phyloP scores from a whole-genome alignment of 2,113 vertebrate genomes.

The Nansenia antarctica region DNA sequence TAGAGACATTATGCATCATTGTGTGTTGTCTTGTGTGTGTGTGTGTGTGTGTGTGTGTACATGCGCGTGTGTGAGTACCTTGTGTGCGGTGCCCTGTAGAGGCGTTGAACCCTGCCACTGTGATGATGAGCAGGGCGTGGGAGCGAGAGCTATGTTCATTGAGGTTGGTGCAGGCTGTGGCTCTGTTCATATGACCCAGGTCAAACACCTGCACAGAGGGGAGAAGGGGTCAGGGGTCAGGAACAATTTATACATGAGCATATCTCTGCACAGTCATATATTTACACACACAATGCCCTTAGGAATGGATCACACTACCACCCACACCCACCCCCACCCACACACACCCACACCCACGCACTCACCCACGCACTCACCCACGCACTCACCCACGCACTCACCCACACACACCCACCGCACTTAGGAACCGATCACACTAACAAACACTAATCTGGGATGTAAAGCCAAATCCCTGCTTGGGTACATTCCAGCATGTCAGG shows the following conservation, averaged over 20 bases:
- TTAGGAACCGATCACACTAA: no score
- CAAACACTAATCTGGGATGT: background rate
- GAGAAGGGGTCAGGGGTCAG: background rate
- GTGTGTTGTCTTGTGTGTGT: background rate
- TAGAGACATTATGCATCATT: no score
- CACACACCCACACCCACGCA: no score
- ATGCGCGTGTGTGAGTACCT: conserved; percentile 65
- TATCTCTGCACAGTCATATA: background rate
- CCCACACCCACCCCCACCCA: no score
- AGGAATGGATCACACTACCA: no score
- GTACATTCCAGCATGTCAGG: background rate
- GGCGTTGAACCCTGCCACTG: conserved; percentile 80
- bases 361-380: no score
- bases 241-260: background rate
- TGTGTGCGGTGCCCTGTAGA: conserved; percentile 86
- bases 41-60: background rate
- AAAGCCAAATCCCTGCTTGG: conserved; percentile 7
- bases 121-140: conserved; percentile 91
- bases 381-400: no score
- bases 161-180: conserved; percentile 90
- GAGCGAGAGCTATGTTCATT: conserved; percentile 96
- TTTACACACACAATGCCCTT: no score
- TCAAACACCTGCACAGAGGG: conserved; percentile 83
- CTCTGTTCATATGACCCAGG: conserved; percentile 86
- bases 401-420: no score